Conservation (phyloP, 2,888 invertebrate genomes). For the Carabus problematicus region DNA sequence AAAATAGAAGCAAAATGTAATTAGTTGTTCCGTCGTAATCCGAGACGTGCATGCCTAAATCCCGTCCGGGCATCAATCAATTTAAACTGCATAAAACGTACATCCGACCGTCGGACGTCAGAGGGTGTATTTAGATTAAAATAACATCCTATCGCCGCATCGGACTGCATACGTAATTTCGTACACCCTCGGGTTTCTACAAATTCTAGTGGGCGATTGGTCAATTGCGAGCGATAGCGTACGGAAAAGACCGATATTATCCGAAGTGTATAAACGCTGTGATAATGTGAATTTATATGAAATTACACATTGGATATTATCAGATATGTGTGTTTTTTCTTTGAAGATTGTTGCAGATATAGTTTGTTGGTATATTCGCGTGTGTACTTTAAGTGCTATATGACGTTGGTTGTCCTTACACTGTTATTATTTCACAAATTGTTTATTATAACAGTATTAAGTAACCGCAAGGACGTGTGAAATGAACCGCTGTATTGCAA, state of each 20-base stretch:
- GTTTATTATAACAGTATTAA: constrained; percentile 36
- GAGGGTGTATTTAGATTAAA: constrained; percentile 22
- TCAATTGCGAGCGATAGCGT: background rate
- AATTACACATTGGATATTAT: constrained; percentile 1
- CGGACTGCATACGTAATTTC: constrained; percentile 11
- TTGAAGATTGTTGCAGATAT: too few species aligned
- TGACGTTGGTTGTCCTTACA: background rate
- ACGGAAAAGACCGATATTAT: too few species aligned
- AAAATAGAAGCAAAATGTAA: background rate
- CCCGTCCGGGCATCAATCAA: constrained; percentile 10
- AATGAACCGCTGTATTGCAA: constrained; percentile 27
- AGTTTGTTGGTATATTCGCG: too few species aligned
- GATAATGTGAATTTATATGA: background rate
- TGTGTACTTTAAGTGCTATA: too few species aligned
- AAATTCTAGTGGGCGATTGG: constrained; percentile 13
- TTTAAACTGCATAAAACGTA: constrained; percentile 15
- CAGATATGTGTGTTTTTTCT: too few species aligned
- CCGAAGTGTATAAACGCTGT: too few species aligned
- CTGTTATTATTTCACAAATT: constrained; percentile 34
- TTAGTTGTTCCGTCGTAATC: constrained; percentile 14
- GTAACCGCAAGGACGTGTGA: constrained; percentile 36
- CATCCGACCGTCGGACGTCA: constrained; percentile 17
- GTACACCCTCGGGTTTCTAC: constrained; percentile 8
- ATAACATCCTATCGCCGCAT: background rate
- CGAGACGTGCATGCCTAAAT: constrained; percentile 17